Conservation (phyloP, 1,140 invertebrate genomes). For the Akabosia matsudoensis region DNA sequence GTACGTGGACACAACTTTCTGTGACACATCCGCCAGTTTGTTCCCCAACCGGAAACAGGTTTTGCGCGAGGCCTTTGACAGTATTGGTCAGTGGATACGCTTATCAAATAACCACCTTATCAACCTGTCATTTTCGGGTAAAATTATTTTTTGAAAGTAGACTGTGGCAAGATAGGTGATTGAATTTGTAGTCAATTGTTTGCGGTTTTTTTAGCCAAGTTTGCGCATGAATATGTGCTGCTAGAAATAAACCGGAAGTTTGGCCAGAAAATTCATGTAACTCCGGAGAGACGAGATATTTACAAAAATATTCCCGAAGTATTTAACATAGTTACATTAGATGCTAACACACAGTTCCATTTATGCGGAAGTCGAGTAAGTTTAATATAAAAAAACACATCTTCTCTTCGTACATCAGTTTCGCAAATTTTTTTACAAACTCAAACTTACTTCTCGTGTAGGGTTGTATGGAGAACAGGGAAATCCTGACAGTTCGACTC, state of each 20-base stretch:
- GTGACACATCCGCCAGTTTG: constrained; percentile 52
- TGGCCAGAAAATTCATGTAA: constrained; percentile 47
- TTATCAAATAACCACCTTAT: constrained; percentile 54
- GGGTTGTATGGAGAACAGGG: background rate
- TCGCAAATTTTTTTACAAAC: background rate
- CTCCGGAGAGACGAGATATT: constrained; percentile 27
- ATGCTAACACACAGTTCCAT: constrained; percentile 33
- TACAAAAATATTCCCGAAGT: constrained; percentile 31
- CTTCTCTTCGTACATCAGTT: background rate
- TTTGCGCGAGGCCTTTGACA: constrained; percentile 53
- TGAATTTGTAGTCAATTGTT: background rate
- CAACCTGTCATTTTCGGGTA: constrained; percentile 35
- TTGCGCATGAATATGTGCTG: constrained; percentile 50
- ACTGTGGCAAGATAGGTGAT: background rate
- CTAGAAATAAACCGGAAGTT: constrained; percentile 45
- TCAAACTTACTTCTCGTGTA: too few relatives aligned
- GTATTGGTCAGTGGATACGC: constrained; percentile 59
- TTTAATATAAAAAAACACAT: background rate
- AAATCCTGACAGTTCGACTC: background rate
- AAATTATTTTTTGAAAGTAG: background rate
- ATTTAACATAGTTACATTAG: background rate
- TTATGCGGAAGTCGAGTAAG: constrained; percentile 39
- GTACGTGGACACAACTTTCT: constrained; percentile 71
- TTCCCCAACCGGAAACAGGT: constrained; percentile 62
- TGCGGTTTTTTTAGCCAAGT: constrained; percentile 44